Evolutionary conservation across 2,113 vertebrate genomes (phyloP).

Genomic region (Siphamia tubifer): DNA sequence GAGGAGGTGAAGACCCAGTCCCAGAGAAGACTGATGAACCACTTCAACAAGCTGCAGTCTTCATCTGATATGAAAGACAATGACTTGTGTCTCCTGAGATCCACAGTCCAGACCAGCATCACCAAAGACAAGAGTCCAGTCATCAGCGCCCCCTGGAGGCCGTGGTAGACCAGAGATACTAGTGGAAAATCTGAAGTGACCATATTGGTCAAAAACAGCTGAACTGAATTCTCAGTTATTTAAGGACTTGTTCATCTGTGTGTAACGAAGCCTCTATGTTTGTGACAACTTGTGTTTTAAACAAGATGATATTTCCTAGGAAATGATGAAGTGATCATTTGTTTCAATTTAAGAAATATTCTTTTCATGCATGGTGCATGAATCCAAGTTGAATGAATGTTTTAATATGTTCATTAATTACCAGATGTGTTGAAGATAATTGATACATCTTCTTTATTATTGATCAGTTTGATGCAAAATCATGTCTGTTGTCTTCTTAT

Average conservation of each 20-base stretch:
- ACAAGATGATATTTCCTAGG: neutral
- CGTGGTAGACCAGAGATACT: constrained; percentile 68
- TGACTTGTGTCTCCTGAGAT: constrained; percentile 24
- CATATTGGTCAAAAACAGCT: constrained; percentile 40
- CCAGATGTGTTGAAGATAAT: no score
- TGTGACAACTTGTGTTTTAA: neutral
- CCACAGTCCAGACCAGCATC: constrained; percentile 34
- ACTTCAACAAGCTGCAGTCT: constrained; percentile 44
- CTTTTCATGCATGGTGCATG: no score
- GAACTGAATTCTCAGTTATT: neutral
- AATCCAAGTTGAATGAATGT: no score
- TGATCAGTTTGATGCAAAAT: no score
- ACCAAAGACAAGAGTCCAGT: constrained; percentile 52
- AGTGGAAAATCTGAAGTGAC: neutral
- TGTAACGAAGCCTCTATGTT: neutral
- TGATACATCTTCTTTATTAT: no score
- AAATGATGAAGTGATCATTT: no score
- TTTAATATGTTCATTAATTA: no score
- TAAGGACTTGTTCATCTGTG: neutral
- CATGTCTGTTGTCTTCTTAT: neutral
- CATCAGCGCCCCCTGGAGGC: constrained; percentile 64
- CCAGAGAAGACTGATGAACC: constrained; percentile 50
- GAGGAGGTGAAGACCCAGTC: constrained; percentile 45
- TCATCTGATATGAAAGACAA: constrained; percentile 36
- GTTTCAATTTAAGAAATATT: no score